Conservation (phyloP, 1,140 invertebrate genomes). For the Heliconius himera region DNA sequence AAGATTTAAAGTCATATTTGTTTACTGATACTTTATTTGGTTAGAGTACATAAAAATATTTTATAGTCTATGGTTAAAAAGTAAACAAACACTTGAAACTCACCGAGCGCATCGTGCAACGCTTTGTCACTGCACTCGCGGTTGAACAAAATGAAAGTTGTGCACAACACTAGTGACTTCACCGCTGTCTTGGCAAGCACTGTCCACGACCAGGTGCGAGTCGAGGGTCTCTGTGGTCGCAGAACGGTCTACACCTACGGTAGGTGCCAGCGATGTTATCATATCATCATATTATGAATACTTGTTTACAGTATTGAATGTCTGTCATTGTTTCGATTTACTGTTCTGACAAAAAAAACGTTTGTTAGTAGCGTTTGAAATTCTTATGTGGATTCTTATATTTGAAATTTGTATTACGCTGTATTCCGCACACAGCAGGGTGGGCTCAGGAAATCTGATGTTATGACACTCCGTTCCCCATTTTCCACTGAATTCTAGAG, state of each 20-base stretch:
- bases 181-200: slow-evolving; percentile 43
- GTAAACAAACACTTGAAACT: slow-evolving; percentile 61
- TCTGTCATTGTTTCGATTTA: slow-evolving; percentile 39
- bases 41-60: not conserved
- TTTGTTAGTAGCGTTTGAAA: not conserved
- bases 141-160: slow-evolving; percentile 40
- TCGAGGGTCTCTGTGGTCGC: slow-evolving; percentile 23
- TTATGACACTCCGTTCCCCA: too few relatives aligned
- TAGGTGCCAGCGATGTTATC: slow-evolving; percentile 40
- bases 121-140: slow-evolving; percentile 44
- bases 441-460: too few relatives aligned
- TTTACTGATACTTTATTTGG: not conserved
- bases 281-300: slow-evolving; percentile 36
- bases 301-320: slow-evolving; percentile 46
- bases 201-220: slow-evolving; percentile 27
- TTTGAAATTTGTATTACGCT: too few relatives aligned
- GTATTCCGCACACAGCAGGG: too few relatives aligned
- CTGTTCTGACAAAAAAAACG: not conserved
- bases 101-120: slow-evolving; percentile 65
- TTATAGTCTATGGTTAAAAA: not conserved
- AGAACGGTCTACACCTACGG: not conserved
- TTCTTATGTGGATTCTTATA: not conserved
- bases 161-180: slow-evolving; percentile 45
- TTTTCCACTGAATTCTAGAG: too few relatives aligned
- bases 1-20: not conserved